phyloP scores from a whole-genome alignment of 1,140 invertebrate species.

The Drosophila sucinea region DNA sequence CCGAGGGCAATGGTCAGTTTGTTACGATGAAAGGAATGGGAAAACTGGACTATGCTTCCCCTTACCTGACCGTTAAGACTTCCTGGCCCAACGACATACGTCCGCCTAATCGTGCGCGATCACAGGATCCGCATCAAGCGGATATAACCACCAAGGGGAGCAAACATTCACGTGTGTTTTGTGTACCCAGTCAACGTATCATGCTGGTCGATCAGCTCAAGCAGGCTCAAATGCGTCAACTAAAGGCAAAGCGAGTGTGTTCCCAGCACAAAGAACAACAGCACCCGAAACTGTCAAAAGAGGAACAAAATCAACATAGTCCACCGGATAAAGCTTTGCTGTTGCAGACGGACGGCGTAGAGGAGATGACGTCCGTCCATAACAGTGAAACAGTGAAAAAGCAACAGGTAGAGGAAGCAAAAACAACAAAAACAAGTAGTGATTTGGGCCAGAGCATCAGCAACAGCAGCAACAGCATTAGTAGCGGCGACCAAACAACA shows the following conservation, averaged over 20 bases:
- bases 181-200: slow-evolving; percentile 43
- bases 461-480: slow-evolving; percentile 22
- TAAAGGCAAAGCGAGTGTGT: background rate
- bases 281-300: background rate
- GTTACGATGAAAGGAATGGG: background rate
- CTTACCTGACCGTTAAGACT: background rate
- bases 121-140: background rate
- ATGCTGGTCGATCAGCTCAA: slow-evolving; percentile 26
- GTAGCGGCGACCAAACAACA: slow-evolving; percentile 13
- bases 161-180: slow-evolving; percentile 6
- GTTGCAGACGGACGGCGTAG: slow-evolving; percentile 35
- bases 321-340: slow-evolving; percentile 4
- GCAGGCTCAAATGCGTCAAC: slow-evolving; percentile 42
- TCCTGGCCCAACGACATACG: background rate
- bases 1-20: slow-evolving; percentile 19
- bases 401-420: background rate
- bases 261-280: slow-evolving; percentile 11
- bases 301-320: background rate
- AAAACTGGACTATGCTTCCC: background rate
- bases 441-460: background rate
- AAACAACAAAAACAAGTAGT: background rate
- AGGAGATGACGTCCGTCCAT: slow-evolving; percentile 22
- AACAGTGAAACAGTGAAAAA: slow-evolving; percentile 22
- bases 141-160: background rate
- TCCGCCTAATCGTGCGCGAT: too few species aligned